phyloP scores from a whole-genome alignment of 2,113 vertebrate genomes.

The Chaetodon auriga region DNA sequence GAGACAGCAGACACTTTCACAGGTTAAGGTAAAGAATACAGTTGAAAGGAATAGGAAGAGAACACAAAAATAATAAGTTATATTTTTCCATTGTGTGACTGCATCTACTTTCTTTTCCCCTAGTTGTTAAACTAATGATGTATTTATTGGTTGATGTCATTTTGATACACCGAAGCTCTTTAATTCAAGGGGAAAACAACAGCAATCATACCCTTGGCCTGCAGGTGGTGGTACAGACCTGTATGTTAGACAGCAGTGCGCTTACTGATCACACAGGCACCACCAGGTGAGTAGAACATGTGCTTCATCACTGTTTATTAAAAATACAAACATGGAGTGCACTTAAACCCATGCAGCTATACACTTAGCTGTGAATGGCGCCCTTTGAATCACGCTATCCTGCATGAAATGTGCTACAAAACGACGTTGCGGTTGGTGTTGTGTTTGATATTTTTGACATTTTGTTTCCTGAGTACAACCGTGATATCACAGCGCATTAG shows the following conservation, averaged over 20 bases:
- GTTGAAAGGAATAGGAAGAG: not conserved
- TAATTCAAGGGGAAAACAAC: not conserved
- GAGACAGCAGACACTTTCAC: no score
- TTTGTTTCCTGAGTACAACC: not conserved
- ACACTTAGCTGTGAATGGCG: not conserved
- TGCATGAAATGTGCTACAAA: not conserved
- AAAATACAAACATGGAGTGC: not conserved
- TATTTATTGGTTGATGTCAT: not conserved
- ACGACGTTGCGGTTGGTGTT: not conserved
- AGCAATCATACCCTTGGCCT: constrained; percentile 15
- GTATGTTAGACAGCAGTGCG: not conserved
- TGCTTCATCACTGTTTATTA: not conserved
- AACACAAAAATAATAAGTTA: no score
- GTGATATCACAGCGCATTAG: not conserved
- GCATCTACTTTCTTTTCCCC: no score
- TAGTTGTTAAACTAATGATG: no score
- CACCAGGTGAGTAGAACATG: not conserved
- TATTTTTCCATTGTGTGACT: no score
- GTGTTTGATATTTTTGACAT: not conserved
- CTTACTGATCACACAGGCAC: not conserved
- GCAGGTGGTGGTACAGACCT: constrained; percentile 43
- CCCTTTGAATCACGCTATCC: not conserved
- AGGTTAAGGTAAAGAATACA: no score
- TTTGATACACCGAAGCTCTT: not conserved
- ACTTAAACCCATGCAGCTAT: not conserved